phyloP scores from a whole-genome alignment of 1,140 invertebrate genomes.

The Drosophila orena region DNA sequence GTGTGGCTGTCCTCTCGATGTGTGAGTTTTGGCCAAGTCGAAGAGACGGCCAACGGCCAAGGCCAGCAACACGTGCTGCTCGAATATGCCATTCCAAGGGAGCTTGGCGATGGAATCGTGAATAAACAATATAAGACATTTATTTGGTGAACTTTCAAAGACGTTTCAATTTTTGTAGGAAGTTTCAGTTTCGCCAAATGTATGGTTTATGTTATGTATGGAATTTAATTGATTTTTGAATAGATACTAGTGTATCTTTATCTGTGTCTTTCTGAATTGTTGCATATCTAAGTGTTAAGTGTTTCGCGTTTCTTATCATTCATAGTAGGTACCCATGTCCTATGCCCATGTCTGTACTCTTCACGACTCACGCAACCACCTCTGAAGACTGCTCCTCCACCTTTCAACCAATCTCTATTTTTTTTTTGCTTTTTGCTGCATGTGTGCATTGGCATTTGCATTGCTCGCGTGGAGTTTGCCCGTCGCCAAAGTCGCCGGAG shows the following conservation, averaged over 20 bases:
- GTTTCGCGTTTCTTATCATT: neutral
- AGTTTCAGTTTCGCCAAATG: too few species aligned
- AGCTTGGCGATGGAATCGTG: slow-evolving; percentile 1
- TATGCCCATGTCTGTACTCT: too few species aligned
- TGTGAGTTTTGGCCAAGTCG: slow-evolving; percentile 39
- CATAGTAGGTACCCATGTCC: too few species aligned
- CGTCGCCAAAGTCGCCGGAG: slow-evolving; percentile 38
- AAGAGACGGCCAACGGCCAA: slow-evolving; percentile 61
- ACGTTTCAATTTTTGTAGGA: too few species aligned
- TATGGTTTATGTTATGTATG: too few species aligned
- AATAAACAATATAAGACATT: neutral
- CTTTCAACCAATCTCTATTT: slow-evolving; percentile 12
- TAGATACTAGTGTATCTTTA: too few species aligned
- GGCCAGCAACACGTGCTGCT: slow-evolving; percentile 76
- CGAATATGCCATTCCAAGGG: slow-evolving; percentile 32
- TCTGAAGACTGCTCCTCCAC: slow-evolving; percentile 12
- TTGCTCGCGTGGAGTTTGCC: slow-evolving; percentile 70
- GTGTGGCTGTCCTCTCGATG: neutral
- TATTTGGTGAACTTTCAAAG: too few species aligned
- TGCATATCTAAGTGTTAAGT: too few species aligned
- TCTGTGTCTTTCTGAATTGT: too few species aligned
- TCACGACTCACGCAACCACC: slow-evolving; percentile 33
- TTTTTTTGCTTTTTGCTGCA: slow-evolving; percentile 10
- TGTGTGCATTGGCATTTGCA: slow-evolving; percentile 75
- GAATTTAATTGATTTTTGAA: too few species aligned